Evolutionary conservation across 2,797 vertebrate species (phyloP).

Genomic region (Microtus californicus): DNA sequence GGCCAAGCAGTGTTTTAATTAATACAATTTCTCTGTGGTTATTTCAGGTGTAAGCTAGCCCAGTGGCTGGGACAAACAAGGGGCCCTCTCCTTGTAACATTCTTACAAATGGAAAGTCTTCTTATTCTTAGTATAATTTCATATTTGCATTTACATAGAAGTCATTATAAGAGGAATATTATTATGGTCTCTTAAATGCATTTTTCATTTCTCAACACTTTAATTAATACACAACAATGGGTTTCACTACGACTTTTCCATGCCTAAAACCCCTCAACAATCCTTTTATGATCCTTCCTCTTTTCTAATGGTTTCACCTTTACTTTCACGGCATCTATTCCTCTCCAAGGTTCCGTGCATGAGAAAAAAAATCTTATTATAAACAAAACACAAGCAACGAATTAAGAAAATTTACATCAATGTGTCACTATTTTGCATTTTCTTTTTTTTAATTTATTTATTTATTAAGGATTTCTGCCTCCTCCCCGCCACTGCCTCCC

Average conservation of each 20-base stretch:
- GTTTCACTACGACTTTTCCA: neutral
- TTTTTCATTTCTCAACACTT: neutral
- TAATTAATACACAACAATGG: neutral
- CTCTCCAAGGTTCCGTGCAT: neutral
- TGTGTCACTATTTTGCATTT: neutral
- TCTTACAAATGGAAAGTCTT: neutral
- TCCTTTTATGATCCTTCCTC: neutral
- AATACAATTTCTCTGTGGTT: too few relatives aligned
- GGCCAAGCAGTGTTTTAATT: too few relatives aligned
- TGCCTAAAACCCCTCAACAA: neutral
- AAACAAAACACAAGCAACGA: neutral
- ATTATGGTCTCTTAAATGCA: too few relatives aligned
- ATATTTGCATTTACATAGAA: neutral
- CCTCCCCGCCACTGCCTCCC: too few relatives aligned
- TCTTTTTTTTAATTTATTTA: too few relatives aligned
- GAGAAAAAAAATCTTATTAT: neutral
- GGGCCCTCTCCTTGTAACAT: too few relatives aligned
- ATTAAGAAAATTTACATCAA: slow-evolving; percentile 37
- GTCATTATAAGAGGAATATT: neutral
- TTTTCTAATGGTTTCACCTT: neutral
- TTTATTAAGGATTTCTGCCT: too few relatives aligned
- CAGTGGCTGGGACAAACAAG: too few relatives aligned
- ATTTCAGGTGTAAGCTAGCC: too few relatives aligned
- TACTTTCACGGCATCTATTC: neutral
- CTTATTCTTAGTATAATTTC: neutral